Percentiles rank a stretch among this genome's conserved stretches.
phyloP scores from a whole-genome alignment of 2,797 vertebrate genomes.

The Benthosema pterotum region DNA sequence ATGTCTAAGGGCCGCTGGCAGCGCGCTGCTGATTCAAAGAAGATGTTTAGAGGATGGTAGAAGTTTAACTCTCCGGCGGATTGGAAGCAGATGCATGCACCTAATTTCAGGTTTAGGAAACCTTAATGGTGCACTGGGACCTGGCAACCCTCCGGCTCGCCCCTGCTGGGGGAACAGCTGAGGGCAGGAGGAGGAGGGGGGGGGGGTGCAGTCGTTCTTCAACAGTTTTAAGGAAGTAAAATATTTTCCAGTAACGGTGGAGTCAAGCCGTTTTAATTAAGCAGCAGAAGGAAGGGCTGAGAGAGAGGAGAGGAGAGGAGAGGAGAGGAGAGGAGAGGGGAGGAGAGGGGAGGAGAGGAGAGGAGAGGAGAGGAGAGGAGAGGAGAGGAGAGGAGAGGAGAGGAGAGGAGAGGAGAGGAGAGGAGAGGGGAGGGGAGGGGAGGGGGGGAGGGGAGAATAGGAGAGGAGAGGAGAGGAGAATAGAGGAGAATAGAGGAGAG shows the following conservation, averaged over 20 bases:
- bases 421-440: too few species aligned
- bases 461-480: too few species aligned
- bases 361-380: too few species aligned
- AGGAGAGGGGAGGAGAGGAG: too few species aligned
- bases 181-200: conserved; percentile 34
- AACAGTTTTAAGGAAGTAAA: conserved; percentile 61
- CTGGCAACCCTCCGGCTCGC: conserved; percentile 54
- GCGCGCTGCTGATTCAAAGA: conserved; percentile 53
- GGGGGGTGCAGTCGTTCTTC: conserved; percentile 44
- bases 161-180: conserved; percentile 42
- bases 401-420: too few species aligned
- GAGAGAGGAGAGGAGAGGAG: too few species aligned
- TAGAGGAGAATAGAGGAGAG: too few species aligned
- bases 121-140: conserved; percentile 62
- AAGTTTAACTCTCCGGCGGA: conserved; percentile 68
- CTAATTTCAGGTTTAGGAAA: conserved; percentile 75
- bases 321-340: too few species aligned
- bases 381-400: too few species aligned
- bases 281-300: conserved; percentile 45
- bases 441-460: too few species aligned
- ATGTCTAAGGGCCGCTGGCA: conserved; percentile 33
- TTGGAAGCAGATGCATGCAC: conserved; percentile 80
- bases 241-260: conserved; percentile 72
- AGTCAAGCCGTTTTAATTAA: conserved; percentile 74
- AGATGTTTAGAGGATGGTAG: conserved; percentile 62